Conservation (phyloP, 2,113 vertebrate species). For the Thryonomys swinderianus region DNA sequence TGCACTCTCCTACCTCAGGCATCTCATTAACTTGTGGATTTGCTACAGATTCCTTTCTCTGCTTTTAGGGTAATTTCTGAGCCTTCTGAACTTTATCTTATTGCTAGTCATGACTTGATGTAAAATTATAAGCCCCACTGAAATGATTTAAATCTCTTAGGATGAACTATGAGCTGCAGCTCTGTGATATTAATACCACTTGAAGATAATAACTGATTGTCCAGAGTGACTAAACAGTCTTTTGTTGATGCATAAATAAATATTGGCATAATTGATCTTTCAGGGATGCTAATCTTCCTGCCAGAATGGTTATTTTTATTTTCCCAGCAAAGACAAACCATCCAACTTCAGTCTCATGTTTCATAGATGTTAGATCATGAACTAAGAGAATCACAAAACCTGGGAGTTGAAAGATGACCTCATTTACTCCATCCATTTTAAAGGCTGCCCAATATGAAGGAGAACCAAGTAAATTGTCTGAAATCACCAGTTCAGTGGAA, state of each 20-base stretch:
- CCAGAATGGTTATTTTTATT: not conserved
- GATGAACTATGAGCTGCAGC: not conserved
- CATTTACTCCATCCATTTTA: not conserved
- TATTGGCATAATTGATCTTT: not conserved
- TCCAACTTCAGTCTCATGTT: not conserved
- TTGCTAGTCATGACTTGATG: not conserved
- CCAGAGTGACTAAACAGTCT: not conserved
- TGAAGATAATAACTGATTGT: not conserved
- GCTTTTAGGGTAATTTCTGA: not conserved
- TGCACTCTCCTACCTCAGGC: not conserved
- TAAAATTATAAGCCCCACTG: not conserved
- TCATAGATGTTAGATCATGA: not conserved
- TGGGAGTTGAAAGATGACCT: not conserved
- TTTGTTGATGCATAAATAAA: constrained; percentile 29
- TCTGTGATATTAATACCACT: not conserved
- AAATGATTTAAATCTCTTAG: constrained; percentile 14
- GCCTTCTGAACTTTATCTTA: not conserved
- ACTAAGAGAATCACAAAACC: not conserved
- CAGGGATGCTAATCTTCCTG: not conserved
- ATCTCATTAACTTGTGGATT: not conserved
- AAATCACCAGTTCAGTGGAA: not conserved
- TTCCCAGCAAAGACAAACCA: constrained; percentile 16
- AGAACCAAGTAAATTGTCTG: not conserved
- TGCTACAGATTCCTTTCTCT: not conserved
- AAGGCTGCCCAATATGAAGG: not conserved